Conservation (phyloP, 1,140 invertebrate species). For the Diuraphis noxia region DNA sequence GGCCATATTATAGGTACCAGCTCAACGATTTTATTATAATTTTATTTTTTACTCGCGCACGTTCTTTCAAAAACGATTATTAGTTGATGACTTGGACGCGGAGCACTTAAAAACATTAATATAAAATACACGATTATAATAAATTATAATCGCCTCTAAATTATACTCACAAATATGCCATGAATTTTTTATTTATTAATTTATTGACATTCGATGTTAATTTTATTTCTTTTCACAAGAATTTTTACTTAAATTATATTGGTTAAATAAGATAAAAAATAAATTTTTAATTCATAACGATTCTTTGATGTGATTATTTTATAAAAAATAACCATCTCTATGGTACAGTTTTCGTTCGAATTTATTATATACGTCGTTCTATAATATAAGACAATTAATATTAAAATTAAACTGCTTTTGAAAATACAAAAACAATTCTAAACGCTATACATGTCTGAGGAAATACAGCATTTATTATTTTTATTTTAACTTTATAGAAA, state of each 20-base stretch:
- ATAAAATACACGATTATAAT: slow-evolving; percentile 10
- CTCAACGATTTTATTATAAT: background rate
- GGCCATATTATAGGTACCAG: background rate
- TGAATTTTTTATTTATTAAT: background rate
- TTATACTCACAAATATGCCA: background rate
- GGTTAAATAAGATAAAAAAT: background rate
- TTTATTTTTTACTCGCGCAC: background rate
- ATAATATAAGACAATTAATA: background rate
- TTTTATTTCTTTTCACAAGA: background rate
- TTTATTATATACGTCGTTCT: background rate
- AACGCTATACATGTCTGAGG: background rate
- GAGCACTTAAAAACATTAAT: background rate
- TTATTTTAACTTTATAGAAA: background rate
- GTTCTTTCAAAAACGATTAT: background rate
- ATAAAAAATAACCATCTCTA: background rate
- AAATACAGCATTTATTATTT: background rate
- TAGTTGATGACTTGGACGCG: background rate
- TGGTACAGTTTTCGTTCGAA: background rate
- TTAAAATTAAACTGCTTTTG: background rate
- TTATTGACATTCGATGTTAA: background rate
- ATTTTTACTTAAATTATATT: slow-evolving; percentile 11
- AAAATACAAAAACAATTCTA: background rate
- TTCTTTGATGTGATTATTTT: background rate
- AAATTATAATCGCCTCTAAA: background rate
- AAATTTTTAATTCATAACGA: background rate